A percentile compares a stretch with the other conserved stretches of the same genome.
phyloP scores from a whole-genome alignment of 2,888 invertebrate species.

The Andrena dorsata region DNA sequence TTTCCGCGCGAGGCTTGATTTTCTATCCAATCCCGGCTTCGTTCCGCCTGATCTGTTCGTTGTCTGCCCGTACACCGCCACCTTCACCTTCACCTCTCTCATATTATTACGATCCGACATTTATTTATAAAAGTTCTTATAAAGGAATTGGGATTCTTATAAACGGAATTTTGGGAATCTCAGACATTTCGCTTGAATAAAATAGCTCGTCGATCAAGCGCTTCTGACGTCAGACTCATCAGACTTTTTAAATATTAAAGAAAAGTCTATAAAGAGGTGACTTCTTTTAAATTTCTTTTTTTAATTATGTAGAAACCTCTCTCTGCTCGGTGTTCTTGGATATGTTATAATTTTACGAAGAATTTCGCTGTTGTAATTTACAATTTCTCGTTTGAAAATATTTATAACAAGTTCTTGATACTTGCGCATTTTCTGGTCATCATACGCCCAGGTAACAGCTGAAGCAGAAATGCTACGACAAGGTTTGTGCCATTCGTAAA shows the following conservation, averaged over 20 bases:
- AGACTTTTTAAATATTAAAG: background rate
- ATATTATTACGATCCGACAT: conserved; percentile 4
- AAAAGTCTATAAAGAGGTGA: background rate
- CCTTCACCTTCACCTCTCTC: background rate
- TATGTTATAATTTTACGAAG: too few species aligned
- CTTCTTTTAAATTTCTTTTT: background rate
- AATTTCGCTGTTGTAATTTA: background rate
- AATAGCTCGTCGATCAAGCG: background rate
- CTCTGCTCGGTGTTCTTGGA: background rate
- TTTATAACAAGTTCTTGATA: background rate
- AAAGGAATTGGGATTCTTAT: background rate
- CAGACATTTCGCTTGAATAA: background rate
- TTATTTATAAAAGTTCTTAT: conserved; percentile 24
- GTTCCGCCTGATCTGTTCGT: conserved; percentile 29
- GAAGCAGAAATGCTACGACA: background rate
- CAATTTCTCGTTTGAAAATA: background rate
- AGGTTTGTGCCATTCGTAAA: conserved; percentile 41
- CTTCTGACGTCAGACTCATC: background rate
- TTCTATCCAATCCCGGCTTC: conserved; percentile 71
- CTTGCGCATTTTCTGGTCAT: too few species aligned
- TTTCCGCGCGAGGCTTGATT: conserved; percentile 78
- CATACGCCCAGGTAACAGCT: background rate
- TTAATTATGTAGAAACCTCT: background rate
- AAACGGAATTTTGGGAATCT: background rate
- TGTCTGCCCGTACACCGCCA: background rate